Evolutionary conservation across 2,797 vertebrate genomes (phyloP).

Genomic region (Fistularia commersonii): DNA sequence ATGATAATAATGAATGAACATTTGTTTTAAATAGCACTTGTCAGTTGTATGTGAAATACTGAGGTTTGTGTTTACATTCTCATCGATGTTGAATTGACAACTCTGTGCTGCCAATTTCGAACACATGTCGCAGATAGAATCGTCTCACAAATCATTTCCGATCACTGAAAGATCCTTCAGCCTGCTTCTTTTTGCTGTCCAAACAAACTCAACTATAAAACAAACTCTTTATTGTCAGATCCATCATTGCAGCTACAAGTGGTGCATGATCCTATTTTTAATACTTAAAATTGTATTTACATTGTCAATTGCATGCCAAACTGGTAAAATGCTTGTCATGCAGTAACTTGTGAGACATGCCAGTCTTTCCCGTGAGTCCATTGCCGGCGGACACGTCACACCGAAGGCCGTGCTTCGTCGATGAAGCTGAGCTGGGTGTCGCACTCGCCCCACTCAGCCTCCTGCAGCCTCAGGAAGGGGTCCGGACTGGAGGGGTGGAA

Average conservation of each 20-base stretch:
- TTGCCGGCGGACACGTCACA: conserved; percentile 32
- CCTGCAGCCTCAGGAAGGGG: conserved; percentile 36
- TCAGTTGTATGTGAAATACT: too few species aligned
- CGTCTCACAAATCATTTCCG: too few species aligned
- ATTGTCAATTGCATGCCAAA: conserved; percentile 28
- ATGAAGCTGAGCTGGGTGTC: conserved; percentile 73
- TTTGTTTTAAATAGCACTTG: too few species aligned
- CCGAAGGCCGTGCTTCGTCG: conserved; percentile 71
- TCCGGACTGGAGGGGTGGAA: conserved; percentile 18
- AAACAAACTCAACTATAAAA: neutral
- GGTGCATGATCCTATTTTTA: neutral
- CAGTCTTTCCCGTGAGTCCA: conserved; percentile 5
- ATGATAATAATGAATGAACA: too few species aligned
- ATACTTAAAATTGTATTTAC: conserved; percentile 28
- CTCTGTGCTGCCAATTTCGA: too few species aligned
- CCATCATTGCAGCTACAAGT: neutral
- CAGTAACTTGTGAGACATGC: conserved; percentile 45
- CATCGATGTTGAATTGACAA: too few species aligned
- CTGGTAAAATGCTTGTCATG: conserved; percentile 38
- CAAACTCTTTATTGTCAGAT: neutral
- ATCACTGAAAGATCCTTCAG: too few species aligned
- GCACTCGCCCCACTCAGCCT: conserved; percentile 57
- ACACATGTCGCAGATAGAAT: too few species aligned
- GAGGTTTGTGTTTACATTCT: too few species aligned
- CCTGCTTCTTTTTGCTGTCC: too few species aligned